These are phyloP conservation scores for Pelecanus crispus DNA, from an alignment of 2,113 vertebrate genomes.

Conservation along the genomic window DNA sequence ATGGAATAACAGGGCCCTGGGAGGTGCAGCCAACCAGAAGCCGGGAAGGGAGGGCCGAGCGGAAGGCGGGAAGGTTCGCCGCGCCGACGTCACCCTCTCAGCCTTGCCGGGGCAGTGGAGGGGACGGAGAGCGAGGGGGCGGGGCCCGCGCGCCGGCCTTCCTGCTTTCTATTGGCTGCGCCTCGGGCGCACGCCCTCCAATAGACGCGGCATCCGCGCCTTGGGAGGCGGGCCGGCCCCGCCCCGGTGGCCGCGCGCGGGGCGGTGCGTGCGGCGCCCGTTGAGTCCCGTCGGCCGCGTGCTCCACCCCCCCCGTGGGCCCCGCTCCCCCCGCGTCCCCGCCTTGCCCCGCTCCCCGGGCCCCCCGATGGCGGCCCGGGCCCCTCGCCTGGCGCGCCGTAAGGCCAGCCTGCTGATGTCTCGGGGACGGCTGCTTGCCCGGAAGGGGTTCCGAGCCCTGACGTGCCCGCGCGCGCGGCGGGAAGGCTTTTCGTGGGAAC, in stretches of 20 bases:
- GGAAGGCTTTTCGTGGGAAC: fast-evolving
- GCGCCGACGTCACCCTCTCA: fast-evolving
- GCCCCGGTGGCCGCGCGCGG: no score
- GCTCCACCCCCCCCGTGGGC: no score
- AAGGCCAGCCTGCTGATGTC: background rate
- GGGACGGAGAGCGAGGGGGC: fast-evolving
- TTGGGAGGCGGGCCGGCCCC: fast-evolving
- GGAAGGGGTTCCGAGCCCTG: background rate
- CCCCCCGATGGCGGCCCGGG: no score
- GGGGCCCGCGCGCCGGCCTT: no score
- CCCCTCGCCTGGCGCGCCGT: fast-evolving
- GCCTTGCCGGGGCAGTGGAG: fast-evolving
- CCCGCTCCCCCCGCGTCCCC: no score
- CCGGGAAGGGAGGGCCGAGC: fast-evolving
- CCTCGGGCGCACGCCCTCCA: fast-evolving
- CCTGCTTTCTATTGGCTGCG: background rate
- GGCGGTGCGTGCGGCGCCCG: no score
- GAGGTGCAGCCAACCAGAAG: background rate
- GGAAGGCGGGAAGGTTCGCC: fast-evolving
- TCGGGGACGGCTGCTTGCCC: background rate
- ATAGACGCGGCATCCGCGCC: background rate
- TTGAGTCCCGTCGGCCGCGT: no score
- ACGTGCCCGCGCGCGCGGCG: fast-evolving
- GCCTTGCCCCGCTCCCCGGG: no score
- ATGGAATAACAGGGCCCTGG: background rate